A percentile compares a stretch with the other conserved stretches of the same genome.
These are phyloP conservation scores for Agrilus planipennis DNA, from an alignment of 1,140 invertebrate species.

Conservation along the genomic window DNA sequence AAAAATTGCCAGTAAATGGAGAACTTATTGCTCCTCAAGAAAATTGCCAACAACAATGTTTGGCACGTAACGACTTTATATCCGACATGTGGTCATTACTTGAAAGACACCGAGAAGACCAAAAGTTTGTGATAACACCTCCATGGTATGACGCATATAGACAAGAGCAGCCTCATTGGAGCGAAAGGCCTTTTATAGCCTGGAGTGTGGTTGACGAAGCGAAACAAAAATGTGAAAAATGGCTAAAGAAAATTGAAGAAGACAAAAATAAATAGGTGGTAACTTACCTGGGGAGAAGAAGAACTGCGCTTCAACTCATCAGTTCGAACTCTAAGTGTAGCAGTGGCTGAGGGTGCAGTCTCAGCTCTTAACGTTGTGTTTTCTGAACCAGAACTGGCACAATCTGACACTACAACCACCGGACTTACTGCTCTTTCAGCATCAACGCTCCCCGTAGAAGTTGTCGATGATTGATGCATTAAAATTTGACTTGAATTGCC, in stretches of 20 bases:
- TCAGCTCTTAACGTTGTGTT: conserved; percentile 21
- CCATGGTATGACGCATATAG: conserved; percentile 18
- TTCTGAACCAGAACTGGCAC: conserved; percentile 13
- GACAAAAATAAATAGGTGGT: conserved; percentile 1
- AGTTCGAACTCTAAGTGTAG: conserved; percentile 36
- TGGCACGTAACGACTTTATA: too few species aligned
- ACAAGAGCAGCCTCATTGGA: conserved; percentile 17
- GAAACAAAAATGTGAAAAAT: conserved; percentile 23
- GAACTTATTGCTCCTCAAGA: too few species aligned
- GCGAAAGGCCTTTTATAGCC: conserved; percentile 16
- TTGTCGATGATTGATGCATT: too few species aligned
- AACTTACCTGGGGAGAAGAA: conserved; percentile 42
- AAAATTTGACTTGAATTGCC: too few species aligned
- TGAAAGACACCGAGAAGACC: conserved; percentile 10
- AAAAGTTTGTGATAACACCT: conserved; percentile 20
- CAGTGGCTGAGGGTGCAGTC: conserved; percentile 16
- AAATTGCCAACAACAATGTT: too few species aligned
- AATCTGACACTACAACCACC: conserved; percentile 29
- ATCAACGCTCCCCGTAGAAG: conserved; percentile 6
- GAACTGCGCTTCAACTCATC: conserved; percentile 44
- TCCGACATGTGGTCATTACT: conserved; percentile 30
- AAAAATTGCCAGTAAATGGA: too few species aligned
- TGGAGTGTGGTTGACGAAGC: conserved; percentile 20
- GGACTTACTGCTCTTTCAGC: conserved; percentile 27
- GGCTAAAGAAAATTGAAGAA: conserved; percentile 12